phyloP scores from a whole-genome alignment of 2,113 vertebrate species.

The Oncorhynchus masou region DNA sequence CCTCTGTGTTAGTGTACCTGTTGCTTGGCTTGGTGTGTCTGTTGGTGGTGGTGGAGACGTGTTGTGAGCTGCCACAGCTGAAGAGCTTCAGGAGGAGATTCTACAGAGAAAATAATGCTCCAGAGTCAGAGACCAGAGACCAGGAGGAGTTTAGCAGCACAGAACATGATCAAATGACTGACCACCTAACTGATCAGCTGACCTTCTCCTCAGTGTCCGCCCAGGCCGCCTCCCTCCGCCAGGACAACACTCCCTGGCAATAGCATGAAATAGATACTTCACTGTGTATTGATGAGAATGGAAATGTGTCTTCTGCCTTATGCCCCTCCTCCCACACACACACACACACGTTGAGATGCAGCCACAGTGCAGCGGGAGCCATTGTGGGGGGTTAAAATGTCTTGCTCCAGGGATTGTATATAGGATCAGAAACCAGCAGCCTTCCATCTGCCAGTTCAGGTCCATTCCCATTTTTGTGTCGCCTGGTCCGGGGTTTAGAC shows the following conservation, averaged over 20 bases:
- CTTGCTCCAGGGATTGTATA: no score
- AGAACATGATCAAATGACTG: constrained; percentile 71
- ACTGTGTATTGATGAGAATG: no score
- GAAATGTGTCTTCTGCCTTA: no score
- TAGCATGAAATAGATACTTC: neutral
- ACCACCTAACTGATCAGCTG: constrained; percentile 46
- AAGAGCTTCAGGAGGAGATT: constrained; percentile 87
- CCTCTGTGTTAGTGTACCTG: constrained; percentile 79
- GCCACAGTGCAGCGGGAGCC: no score
- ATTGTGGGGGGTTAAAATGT: no score
- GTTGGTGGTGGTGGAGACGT: constrained; percentile 93
- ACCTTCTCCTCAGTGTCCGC: constrained; percentile 87
- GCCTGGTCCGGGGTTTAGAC: no score
- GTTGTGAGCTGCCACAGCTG: constrained; percentile 90
- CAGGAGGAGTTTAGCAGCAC: constrained; percentile 44
- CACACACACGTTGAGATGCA: no score
- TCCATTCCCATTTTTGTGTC: no score
- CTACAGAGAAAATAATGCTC: constrained; percentile 80
- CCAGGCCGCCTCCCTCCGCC: constrained; percentile 77
- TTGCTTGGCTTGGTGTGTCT: constrained; percentile 87
- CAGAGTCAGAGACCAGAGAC: constrained; percentile 78
- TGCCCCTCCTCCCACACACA: no score
- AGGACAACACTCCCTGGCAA: constrained; percentile 65
- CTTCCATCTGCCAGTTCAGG: no score
- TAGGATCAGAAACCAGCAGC: no score